A percentile compares a stretch with the other conserved stretches of the same genome.
These are phyloP conservation scores for Catharus ustulatus DNA, from an alignment of 2,797 vertebrate genomes.

Conservation along the genomic window DNA sequence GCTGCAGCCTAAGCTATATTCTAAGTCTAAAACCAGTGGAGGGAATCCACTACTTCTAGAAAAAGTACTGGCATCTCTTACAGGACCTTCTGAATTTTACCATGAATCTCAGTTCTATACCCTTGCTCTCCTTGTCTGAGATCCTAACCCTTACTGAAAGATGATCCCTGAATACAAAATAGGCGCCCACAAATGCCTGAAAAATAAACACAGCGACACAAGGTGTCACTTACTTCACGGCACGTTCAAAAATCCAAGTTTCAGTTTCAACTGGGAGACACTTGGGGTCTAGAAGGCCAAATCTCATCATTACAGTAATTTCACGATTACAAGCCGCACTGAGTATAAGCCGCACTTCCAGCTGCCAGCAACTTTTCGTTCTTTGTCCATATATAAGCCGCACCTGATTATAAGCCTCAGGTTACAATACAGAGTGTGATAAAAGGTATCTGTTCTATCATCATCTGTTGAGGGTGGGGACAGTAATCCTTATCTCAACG, in stretches of 20 bases:
- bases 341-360: too few species aligned
- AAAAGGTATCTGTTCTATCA: too few species aligned
- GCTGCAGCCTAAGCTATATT: not conserved
- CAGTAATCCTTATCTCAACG: too few species aligned
- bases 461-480: too few species aligned
- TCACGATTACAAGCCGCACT: too few species aligned
- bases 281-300: not conserved
- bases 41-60: not conserved
- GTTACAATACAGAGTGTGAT: too few species aligned
- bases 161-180: not conserved
- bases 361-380: too few species aligned
- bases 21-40: not conserved
- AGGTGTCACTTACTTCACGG: not conserved
- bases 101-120: not conserved
- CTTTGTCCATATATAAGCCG: too few species aligned
- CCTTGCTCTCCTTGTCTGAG: not conserved
- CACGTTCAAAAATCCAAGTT: not conserved
- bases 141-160: not conserved
- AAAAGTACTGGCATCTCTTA: not conserved
- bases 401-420: too few species aligned
- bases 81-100: not conserved
- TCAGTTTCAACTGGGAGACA: not conserved
- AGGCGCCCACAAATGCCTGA: not conserved
- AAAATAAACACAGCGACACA: not conserved
- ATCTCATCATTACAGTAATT: not conserved